These are phyloP conservation scores for Xyliphius kryptos DNA, from an alignment of 2,113 vertebrate genomes.

Conservation along the genomic window DNA sequence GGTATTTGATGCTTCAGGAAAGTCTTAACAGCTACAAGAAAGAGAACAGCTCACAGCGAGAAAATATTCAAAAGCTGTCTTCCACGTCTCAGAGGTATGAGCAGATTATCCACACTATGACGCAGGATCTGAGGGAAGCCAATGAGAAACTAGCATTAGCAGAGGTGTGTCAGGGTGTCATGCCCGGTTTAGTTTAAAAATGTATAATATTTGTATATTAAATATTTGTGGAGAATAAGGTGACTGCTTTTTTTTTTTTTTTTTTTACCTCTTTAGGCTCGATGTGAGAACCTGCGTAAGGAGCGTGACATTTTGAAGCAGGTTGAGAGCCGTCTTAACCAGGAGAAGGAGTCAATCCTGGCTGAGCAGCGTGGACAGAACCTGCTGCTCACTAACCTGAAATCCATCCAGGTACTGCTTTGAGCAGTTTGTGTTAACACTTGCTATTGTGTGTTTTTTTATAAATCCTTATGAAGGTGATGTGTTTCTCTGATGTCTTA, in stretches of 20 bases:
- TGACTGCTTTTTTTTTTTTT: too few species aligned
- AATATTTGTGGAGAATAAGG: too few species aligned
- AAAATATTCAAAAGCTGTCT: slow-evolving; percentile 81
- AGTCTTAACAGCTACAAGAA: slow-evolving; percentile 81
- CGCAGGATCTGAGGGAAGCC: slow-evolving; percentile 82
- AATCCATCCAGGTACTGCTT: slow-evolving; percentile 96
- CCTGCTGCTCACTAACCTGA: slow-evolving; percentile 83
- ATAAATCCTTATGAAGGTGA: too few species aligned
- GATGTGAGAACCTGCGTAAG: slow-evolving; percentile 83
- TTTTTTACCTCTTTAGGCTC: too few species aligned
- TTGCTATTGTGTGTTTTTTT: too few species aligned
- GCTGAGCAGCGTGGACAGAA: slow-evolving; percentile 87
- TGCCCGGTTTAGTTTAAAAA: too few species aligned
- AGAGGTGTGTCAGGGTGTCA: too few species aligned
- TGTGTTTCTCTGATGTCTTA: slow-evolving; percentile 30
- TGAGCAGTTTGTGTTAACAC: too few species aligned
- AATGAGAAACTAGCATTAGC: slow-evolving; percentile 84
- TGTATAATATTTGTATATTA: too few species aligned
- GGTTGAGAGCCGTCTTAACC: slow-evolving; percentile 76
- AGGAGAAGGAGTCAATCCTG: slow-evolving; percentile 82
- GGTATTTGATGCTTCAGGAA: slow-evolving; percentile 93
- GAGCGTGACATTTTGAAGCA: slow-evolving; percentile 88
- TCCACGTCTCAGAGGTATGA: slow-evolving; percentile 82
- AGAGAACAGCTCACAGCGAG: slow-evolving; percentile 80
- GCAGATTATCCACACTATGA: slow-evolving; percentile 87